Conservation (phyloP, 2,797 vertebrate genomes). For the Sebastes wilsoni region DNA sequence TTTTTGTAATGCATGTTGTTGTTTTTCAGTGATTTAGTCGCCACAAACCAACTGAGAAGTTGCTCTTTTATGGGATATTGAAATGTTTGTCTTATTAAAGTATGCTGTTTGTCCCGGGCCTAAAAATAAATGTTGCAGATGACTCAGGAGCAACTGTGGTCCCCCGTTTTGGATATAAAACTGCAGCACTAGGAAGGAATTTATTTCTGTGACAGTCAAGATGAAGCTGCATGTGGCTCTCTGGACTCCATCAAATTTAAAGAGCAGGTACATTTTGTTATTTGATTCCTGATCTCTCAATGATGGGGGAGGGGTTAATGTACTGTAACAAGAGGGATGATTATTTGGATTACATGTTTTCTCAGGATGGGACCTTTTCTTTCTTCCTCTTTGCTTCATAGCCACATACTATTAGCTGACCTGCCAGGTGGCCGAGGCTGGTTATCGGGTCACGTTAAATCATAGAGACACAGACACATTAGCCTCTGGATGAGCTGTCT, state of each 20-base stretch:
- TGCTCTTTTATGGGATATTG: neutral
- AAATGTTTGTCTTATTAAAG: constrained; percentile 12
- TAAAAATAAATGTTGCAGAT: constrained; percentile 45
- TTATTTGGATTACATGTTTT: neutral
- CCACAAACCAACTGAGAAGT: neutral
- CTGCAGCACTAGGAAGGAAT: neutral
- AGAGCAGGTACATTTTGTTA: neutral
- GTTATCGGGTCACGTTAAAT: constrained; percentile 35
- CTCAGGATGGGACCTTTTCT: neutral
- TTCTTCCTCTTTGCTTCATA: neutral
- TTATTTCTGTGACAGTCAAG: neutral
- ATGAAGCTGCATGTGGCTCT: neutral
- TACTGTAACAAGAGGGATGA: neutral
- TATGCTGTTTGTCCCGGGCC: neutral
- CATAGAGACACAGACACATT: constrained; percentile 26
- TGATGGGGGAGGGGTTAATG: neutral
- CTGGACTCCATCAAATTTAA: neutral
- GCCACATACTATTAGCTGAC: constrained; percentile 19
- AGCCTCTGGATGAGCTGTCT: constrained; percentile 46
- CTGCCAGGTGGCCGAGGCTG: constrained; percentile 32
- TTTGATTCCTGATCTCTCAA: neutral
- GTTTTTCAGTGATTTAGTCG: neutral
- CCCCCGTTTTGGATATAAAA: neutral
- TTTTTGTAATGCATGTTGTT: neutral
- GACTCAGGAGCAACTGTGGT: constrained; percentile 12